Percentiles rank a stretch among this genome's conserved stretches.
Conservation (phyloP, 2,113 vertebrate genomes). For the Actinemys pallida region DNA sequence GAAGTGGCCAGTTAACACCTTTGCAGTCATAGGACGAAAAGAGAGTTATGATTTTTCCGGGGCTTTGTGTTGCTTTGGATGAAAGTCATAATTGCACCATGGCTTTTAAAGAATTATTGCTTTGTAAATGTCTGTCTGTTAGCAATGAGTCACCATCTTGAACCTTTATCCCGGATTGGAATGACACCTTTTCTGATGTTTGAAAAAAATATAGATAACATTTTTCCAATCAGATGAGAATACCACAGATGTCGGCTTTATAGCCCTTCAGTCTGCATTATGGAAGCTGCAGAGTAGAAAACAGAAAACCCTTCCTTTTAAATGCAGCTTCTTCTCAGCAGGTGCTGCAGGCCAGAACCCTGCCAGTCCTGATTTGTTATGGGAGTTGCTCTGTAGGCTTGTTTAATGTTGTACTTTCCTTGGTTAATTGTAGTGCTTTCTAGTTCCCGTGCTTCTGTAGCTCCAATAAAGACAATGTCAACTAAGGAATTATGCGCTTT, state of each 20-base stretch:
- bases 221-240: constrained; percentile 21
- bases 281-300: not conserved
- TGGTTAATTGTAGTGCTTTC: not conserved
- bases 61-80: not conserved
- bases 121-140: constrained; percentile 43
- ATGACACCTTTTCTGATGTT: constrained; percentile 31
- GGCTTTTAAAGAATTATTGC: not conserved
- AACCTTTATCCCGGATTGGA: not conserved
- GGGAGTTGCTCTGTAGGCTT: not conserved
- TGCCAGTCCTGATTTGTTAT: not conserved
- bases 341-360: not conserved
- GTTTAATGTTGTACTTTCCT: not conserved
- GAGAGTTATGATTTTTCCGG: not conserved
- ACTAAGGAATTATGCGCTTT: too few relatives aligned
- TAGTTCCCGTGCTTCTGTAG: not conserved
- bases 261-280: not conserved
- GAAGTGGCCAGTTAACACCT: too few relatives aligned
- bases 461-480: too few relatives aligned
- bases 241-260: not conserved
- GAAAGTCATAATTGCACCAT: constrained; percentile 14
- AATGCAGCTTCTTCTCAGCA: not conserved
- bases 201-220: constrained; percentile 42
- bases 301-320: not conserved
- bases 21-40: too few relatives aligned
- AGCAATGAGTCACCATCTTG: constrained; percentile 44